Percentiles rank a stretch among this genome's conserved stretches.
Evolutionary conservation across 1,140 invertebrate genomes (phyloP).

Genomic region (Lithobius niger): DNA sequence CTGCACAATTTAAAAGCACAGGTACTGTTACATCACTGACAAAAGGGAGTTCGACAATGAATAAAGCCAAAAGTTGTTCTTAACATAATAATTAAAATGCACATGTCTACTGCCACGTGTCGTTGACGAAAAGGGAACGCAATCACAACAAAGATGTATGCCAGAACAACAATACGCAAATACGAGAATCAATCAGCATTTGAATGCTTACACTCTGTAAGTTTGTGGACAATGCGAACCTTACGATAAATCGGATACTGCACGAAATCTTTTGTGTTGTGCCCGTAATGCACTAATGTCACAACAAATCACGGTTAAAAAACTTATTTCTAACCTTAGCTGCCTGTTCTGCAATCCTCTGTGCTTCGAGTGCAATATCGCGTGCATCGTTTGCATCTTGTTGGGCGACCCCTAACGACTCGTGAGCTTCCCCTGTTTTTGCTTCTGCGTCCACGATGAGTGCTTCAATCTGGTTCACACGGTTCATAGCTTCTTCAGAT

Average conservation of each 20-base stretch:
- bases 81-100: not conserved
- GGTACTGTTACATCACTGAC: not conserved
- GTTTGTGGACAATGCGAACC: not conserved
- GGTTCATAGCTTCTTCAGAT: constrained; percentile 51
- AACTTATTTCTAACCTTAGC: constrained; percentile 40
- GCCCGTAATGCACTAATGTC: not conserved
- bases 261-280: not conserved
- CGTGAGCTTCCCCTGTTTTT: constrained; percentile 38
- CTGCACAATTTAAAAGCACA: no score
- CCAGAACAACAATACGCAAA: not conserved
- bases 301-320: not conserved
- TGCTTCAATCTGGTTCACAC: constrained; percentile 43
- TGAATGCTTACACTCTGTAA: not conserved
- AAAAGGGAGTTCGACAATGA: not conserved
- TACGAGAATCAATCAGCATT: not conserved
- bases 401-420: constrained; percentile 53
- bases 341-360: constrained; percentile 42
- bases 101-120: not conserved
- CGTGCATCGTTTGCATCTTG: constrained; percentile 59
- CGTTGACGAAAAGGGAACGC: not conserved
- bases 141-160: not conserved
- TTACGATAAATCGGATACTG: not conserved
- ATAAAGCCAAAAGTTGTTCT: not conserved
- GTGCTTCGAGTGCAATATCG: constrained; percentile 58
- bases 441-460: constrained; percentile 49